phyloP scores from a whole-genome alignment of 2,888 invertebrate genomes.

The Drosophila siamana region DNA sequence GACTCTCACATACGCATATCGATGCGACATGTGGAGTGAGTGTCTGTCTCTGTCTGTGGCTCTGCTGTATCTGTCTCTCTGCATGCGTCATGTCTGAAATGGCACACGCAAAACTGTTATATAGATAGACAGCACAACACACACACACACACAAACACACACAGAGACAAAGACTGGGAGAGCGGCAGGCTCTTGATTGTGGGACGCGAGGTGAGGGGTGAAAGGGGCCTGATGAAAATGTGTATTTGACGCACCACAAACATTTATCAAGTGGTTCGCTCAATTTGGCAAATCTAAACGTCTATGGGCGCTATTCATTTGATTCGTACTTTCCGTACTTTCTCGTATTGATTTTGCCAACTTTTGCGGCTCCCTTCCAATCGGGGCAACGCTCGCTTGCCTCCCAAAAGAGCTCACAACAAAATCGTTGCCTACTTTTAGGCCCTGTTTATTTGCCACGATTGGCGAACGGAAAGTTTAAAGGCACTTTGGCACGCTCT shows the following conservation, averaged over 20 bases:
- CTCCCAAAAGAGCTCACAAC: background rate
- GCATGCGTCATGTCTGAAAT: slow-evolving; percentile 54
- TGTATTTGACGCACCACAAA: slow-evolving; percentile 49
- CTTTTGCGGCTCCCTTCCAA: background rate
- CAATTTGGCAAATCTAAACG: slow-evolving; percentile 56
- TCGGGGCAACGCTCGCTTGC: background rate
- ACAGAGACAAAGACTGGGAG: slow-evolving; percentile 5
- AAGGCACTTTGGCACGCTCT: slow-evolving; percentile 36
- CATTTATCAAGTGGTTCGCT: slow-evolving; percentile 66
- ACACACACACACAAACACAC: background rate
- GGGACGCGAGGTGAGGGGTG: background rate
- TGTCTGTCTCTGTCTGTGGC: background rate
- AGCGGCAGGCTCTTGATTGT: too few relatives aligned
- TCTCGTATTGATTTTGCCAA: slow-evolving; percentile 24
- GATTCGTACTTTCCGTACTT: slow-evolving; percentile 2
- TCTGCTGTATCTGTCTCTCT: slow-evolving; percentile 23
- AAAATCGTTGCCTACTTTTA: slow-evolving; percentile 10
- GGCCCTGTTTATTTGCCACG: slow-evolving; percentile 20
- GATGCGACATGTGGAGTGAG: background rate
- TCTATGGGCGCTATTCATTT: slow-evolving; percentile 47
- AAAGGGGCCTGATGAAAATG: slow-evolving; percentile 33
- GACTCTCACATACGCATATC: slow-evolving; percentile 1
- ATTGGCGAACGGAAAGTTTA: slow-evolving; percentile 36
- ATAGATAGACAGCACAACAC: slow-evolving; percentile 10
- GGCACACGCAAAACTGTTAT: slow-evolving; percentile 43